These are phyloP conservation scores for Tolypeutes matacus DNA, from an alignment of 2,797 vertebrate genomes.

Conservation along the genomic window DNA sequence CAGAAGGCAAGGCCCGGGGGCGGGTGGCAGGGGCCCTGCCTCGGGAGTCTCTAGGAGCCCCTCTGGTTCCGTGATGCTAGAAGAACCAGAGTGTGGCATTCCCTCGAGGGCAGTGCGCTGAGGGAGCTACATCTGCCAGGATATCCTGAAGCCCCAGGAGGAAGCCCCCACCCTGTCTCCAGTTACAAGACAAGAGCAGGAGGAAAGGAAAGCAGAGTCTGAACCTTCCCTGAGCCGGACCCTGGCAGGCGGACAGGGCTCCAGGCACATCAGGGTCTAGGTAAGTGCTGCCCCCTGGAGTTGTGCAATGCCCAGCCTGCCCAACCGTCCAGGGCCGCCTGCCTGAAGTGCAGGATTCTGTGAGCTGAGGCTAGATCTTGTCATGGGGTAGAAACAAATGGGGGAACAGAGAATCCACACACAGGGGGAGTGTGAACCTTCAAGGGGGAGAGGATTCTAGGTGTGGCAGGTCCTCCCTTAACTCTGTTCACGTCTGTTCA, in stretches of 20 bases:
- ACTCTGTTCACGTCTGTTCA: background rate
- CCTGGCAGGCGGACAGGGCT: too few relatives aligned
- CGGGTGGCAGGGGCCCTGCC: background rate
- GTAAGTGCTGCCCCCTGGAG: background rate
- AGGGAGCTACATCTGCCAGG: background rate
- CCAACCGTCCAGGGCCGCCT: background rate
- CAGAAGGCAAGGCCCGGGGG: background rate
- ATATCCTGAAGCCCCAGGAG: background rate
- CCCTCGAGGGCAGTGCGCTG: background rate
- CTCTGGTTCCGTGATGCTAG: background rate
- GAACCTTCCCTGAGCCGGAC: background rate
- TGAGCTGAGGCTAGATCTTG: accelerated
- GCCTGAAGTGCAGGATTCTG: background rate
- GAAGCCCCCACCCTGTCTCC: background rate
- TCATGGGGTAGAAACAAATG: background rate
- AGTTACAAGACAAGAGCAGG: background rate
- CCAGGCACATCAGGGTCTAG: background rate
- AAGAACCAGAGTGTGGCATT: too few relatives aligned
- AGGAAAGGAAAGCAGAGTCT: background rate
- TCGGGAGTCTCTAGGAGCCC: background rate
- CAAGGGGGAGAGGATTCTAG: background rate
- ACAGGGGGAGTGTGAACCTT: accelerated
- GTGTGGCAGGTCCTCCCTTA: background rate
- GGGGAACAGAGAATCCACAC: background rate
- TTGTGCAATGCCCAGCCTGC: too few relatives aligned